phyloP scores from a whole-genome alignment of 2,797 vertebrate species.

The Ctenochaetus hawaiiensis region DNA sequence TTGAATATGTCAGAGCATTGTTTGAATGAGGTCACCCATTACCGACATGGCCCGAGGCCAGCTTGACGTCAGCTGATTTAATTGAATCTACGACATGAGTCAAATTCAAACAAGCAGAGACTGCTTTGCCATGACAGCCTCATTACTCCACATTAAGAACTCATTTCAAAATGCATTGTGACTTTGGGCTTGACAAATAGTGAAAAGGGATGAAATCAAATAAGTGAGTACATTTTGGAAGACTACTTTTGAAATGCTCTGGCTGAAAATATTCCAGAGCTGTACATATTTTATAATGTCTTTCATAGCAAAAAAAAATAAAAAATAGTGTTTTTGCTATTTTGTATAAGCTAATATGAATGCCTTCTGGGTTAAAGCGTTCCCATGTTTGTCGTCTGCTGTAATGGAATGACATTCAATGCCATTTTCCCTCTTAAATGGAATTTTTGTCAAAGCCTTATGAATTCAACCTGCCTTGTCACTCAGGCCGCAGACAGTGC shows the following conservation, averaged over 20 bases:
- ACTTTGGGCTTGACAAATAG: constrained; percentile 82
- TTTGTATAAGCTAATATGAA: constrained; percentile 77
- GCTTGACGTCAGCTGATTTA: constrained; percentile 85
- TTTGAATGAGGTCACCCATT: constrained; percentile 88
- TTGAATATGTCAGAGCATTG: constrained; percentile 87
- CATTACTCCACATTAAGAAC: constrained; percentile 87
- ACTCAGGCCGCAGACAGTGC: constrained; percentile 73
- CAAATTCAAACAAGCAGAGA: constrained; percentile 87
- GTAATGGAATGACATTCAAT: constrained; percentile 82
- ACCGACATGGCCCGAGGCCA: constrained; percentile 84
- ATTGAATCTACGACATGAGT: constrained; percentile 87
- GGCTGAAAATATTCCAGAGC: constrained; percentile 51
- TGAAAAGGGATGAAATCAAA: constrained; percentile 80
- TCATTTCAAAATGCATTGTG: constrained; percentile 84
- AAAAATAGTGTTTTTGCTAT: constrained; percentile 34
- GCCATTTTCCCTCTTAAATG: constrained; percentile 80
- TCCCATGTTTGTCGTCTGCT: constrained; percentile 75
- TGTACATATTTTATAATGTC: constrained; percentile 49
- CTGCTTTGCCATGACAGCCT: constrained; percentile 84
- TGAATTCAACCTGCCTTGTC: constrained; percentile 82
- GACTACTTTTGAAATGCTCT: constrained; percentile 58
- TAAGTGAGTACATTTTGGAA: constrained; percentile 76
- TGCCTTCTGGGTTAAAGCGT: constrained; percentile 79
- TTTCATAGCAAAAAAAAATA: constrained; percentile 14
- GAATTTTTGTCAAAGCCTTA: constrained; percentile 79